Percentiles rank a stretch among this genome's conserved stretches.
Conservation (phyloP, 2,797 vertebrate genomes). For the Varecia variegata region DNA sequence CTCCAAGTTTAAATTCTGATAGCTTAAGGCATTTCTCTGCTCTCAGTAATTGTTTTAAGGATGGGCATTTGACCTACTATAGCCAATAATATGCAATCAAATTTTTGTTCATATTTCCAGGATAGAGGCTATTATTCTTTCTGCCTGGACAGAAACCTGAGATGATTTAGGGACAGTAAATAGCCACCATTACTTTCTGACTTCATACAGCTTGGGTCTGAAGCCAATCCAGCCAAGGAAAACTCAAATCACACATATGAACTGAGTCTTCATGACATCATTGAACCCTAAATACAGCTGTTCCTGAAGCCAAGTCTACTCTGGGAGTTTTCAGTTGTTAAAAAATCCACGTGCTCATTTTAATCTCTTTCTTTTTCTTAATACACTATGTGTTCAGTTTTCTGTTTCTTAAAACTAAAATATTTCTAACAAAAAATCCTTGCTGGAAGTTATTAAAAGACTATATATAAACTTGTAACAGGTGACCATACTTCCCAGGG, state of each 20-base stretch:
- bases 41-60: background rate
- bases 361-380: background rate
- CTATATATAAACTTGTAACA: background rate
- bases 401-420: background rate
- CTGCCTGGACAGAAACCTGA: background rate
- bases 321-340: background rate
- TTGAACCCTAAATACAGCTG: background rate
- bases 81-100: background rate
- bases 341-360: background rate
- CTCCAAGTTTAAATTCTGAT: background rate
- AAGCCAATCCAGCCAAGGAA: background rate
- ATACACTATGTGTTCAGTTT: background rate
- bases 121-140: background rate
- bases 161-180: background rate
- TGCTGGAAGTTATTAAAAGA: background rate
- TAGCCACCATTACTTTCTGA: background rate
- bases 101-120: background rate
- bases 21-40: background rate
- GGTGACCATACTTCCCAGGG: background rate
- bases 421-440: background rate
- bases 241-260: background rate
- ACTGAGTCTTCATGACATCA: background rate
- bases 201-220: background rate
- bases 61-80: background rate
- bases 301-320: background rate